Conservation (phyloP, 2,797 vertebrate genomes). For the Eupleurogrammus muticus region DNA sequence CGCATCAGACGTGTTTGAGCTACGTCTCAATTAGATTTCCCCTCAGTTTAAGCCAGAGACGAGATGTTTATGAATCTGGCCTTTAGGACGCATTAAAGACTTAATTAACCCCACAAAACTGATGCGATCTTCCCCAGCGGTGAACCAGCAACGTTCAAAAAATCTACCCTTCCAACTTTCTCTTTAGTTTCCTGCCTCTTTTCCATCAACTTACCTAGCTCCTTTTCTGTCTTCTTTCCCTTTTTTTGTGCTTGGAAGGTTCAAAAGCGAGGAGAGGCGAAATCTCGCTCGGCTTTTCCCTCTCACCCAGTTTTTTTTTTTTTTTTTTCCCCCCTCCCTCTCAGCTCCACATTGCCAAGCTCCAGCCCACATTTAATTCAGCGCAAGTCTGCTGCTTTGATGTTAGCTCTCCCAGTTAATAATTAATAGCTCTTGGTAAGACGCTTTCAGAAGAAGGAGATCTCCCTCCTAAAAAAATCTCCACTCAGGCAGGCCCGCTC, state of each 20-base stretch:
- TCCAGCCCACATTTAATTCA: constrained; percentile 74
- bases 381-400: constrained; percentile 83
- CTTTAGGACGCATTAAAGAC: constrained; percentile 63
- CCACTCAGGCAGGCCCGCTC: constrained; percentile 69
- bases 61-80: constrained; percentile 54
- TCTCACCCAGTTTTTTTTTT: constrained; percentile 69
- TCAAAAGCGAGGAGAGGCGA: constrained; percentile 60
- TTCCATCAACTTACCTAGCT: constrained; percentile 55
- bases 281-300: constrained; percentile 64
- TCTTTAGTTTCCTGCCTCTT: constrained; percentile 30
- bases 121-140: constrained; percentile 45
- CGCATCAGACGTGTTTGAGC: constrained; percentile 10
- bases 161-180: constrained; percentile 22
- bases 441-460: constrained; percentile 75
- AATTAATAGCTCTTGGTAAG: constrained; percentile 80
- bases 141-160: constrained; percentile 28
- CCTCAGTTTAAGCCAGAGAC: constrained; percentile 46
- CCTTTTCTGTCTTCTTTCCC: constrained; percentile 23
- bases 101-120: constrained; percentile 62
- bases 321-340: constrained; percentile 42
- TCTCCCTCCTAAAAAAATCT: constrained; percentile 79
- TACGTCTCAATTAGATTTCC: constrained; percentile 44
- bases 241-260: constrained; percentile 53
- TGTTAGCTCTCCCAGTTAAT: constrained; percentile 84
- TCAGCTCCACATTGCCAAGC: constrained; percentile 62